A percentile compares a stretch with the other conserved stretches of the same genome.
These are phyloP conservation scores for Trachops cirrhosus DNA, from an alignment of 2,797 vertebrate species.

Conservation along the genomic window DNA sequence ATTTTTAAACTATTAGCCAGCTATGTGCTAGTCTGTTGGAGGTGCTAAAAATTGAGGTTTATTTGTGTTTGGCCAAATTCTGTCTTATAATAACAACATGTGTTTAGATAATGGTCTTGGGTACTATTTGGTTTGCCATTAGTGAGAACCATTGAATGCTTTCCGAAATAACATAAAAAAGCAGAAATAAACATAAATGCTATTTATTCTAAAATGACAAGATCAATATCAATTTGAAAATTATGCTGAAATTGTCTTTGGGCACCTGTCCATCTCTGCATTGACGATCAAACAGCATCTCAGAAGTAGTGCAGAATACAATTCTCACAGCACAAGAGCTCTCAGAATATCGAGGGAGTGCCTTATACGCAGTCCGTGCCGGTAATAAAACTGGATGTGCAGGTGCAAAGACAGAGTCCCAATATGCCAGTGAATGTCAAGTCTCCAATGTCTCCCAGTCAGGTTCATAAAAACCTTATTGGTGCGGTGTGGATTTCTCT, in stretches of 20 bases:
- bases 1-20: background rate
- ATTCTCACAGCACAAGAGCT: background rate
- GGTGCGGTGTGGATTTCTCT: background rate
- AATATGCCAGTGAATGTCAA: background rate
- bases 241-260: constrained; percentile 16
- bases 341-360: background rate
- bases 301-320: background rate
- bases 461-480: background rate
- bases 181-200: constrained; percentile 34
- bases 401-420: background rate
- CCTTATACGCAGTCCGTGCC: background rate
- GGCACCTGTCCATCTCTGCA: background rate
- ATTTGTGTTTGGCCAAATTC: background rate
- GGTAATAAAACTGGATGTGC: background rate
- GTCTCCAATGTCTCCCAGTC: background rate
- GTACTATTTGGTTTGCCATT: constrained; percentile 15
- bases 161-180: constrained; percentile 26
- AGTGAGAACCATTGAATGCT: background rate
- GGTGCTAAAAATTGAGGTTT: background rate
- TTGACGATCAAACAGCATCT: background rate
- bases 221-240: constrained; percentile 48
- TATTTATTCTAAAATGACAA: constrained; percentile 53
- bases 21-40: background rate
- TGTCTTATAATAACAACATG: background rate
- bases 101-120: background rate